Evolutionary conservation across 1,140 invertebrate genomes (phyloP), one percentile per base, ranked within the genome.

Genomic region (Pachyrhynchus sulphureomaculatus): DNA sequence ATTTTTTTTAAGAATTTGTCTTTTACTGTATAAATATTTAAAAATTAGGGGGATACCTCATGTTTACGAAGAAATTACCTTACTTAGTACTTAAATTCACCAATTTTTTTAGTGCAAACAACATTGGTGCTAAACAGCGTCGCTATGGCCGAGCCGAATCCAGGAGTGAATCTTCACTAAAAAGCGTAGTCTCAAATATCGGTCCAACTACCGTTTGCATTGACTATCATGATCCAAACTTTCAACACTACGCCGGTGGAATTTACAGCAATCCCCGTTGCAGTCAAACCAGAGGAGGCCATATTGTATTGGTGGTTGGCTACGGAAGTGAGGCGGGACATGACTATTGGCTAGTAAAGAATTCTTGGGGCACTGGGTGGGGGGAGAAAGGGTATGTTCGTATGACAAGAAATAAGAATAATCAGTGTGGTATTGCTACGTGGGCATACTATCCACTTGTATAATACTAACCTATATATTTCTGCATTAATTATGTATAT

Each of bases 381-480:
- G 86, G 87, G 12, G 77, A 82, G 33, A 67, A 80, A 2, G 87
- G 87, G 0, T 88, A 81, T 74, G 82, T 88, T 62, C 78, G 79
- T 63, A 82, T 89, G 72, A 73, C 81, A 2, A 75, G 85, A 20
- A 86, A 86, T 61, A 78, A 79, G 29, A 78, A 82, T 33, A 86
- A 87, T 68, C 80, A 83, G n/a, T 89, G 87, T 71, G 86, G 86
- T 26, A 82, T 89, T 49, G 83, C 86, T 4, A 79, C 76, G 2
- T 67, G 75, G n/a, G 81, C 86, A 8, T 73, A 72, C 9, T 80
- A 79, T 60, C 78, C 81, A 29, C 61, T 78, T 49, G 1, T 64
- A 15, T 51, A 51, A n/a, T 4, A 12, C 12, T 32, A 32, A 6
- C 4, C 6, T 5, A 5, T 41, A 41, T 41, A 18, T 41, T 41